Conservation (phyloP, 2,113 vertebrate species). For the Cygnus atratus region DNA sequence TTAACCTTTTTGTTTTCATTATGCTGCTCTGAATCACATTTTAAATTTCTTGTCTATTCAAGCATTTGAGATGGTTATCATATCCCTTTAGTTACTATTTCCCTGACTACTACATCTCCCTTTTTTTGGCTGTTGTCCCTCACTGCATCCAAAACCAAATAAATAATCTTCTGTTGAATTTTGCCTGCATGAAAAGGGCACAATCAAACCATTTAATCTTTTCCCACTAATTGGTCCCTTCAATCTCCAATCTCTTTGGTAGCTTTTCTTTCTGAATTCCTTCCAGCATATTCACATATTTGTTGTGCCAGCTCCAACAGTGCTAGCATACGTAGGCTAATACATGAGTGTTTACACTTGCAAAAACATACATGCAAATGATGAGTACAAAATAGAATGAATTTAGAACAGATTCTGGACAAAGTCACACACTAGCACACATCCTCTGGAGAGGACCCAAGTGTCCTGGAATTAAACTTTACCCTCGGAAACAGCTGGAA, state of each 20-base stretch:
- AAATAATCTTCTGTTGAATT: background rate
- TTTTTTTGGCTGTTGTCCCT: background rate
- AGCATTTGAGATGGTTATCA: background rate
- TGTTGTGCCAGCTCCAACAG: conserved; percentile 3
- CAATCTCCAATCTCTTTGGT: background rate
- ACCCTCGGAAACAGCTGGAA: background rate
- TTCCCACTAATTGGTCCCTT: conserved; percentile 23
- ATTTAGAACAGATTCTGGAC: background rate
- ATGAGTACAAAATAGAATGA: background rate
- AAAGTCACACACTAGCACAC: background rate
- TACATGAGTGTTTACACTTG: background rate
- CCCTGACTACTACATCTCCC: background rate
- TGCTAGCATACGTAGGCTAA: background rate
- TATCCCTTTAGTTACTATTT: background rate
- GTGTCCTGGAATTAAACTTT: background rate
- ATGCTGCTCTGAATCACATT: background rate
- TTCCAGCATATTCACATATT: background rate
- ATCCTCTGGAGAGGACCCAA: background rate
- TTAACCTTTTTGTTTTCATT: background rate
- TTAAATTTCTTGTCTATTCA: background rate
- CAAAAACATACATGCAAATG: background rate
- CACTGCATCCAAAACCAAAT: background rate
- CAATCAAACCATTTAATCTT: conserved; percentile 34
- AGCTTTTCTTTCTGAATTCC: background rate
- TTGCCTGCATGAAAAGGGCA: background rate